A percentile compares a stretch with the other conserved stretches of the same genome.
Conservation (phyloP, 2,888 invertebrate genomes). For the Dioctria rufipes region DNA sequence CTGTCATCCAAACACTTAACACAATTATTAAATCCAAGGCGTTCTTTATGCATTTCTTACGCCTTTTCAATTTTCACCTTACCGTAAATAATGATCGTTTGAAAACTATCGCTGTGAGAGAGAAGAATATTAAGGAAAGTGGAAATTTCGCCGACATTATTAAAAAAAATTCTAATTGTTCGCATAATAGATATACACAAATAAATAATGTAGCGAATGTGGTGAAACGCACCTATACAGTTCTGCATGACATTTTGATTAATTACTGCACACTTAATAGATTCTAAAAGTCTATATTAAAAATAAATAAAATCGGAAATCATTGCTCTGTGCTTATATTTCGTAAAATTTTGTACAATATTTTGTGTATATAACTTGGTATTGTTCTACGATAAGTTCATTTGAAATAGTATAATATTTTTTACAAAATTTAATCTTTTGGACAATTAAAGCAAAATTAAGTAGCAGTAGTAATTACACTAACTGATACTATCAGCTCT, state of each 20-base stretch:
- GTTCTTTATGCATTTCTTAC: conserved; percentile 22
- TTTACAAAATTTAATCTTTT: background rate
- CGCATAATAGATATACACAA: background rate
- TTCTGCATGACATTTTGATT: conserved; percentile 23
- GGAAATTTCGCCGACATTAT: conserved; percentile 19
- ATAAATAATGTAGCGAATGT: background rate
- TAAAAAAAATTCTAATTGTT: background rate
- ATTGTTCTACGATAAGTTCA: too few relatives aligned
- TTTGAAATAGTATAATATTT: background rate
- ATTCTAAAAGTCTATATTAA: background rate
- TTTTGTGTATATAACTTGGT: too few relatives aligned
- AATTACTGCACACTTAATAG: conserved; percentile 38
- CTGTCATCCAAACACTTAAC: conserved; percentile 35
- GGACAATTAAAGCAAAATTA: conserved; percentile 18
- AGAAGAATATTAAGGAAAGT: conserved; percentile 19
- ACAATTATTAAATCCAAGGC: conserved; percentile 25
- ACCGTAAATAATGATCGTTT: conserved; percentile 33
- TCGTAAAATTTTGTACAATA: too few relatives aligned
- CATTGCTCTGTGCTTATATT: too few relatives aligned
- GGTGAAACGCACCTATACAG: too few relatives aligned
- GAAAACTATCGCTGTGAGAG: too few relatives aligned
- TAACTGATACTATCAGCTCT: too few relatives aligned
- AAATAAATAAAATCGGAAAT: background rate
- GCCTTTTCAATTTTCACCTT: conserved; percentile 47
- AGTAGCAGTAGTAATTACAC: too few relatives aligned